phyloP scores from a whole-genome alignment of 2,888 invertebrate genomes.

The Tenthredo scrophulariae region DNA sequence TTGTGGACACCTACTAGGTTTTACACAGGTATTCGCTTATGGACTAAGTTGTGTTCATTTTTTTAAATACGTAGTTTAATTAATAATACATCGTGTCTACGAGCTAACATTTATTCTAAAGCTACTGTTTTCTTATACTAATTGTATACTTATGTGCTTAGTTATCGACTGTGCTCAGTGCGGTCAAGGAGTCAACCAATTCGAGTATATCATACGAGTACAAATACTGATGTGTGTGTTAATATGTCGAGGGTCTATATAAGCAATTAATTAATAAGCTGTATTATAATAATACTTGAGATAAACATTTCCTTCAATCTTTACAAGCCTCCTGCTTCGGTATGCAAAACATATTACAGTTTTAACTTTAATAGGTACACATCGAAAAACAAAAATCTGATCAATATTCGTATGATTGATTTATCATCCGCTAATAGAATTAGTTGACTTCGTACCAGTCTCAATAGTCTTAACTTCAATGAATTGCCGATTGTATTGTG shows the following conservation, averaged over 20 bases:
- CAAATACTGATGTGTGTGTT: conserved; percentile 43
- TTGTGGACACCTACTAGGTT: conserved; percentile 78
- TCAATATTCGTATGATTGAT: conserved; percentile 35
- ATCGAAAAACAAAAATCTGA: neutral
- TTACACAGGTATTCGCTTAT: conserved; percentile 78
- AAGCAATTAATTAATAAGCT: conserved; percentile 23
- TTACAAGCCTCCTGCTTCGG: neutral
- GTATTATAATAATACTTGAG: conserved; percentile 20
- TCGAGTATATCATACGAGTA: conserved; percentile 59
- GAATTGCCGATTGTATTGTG: conserved; percentile 75
- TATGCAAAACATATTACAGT: neutral
- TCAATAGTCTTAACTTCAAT: conserved; percentile 63
- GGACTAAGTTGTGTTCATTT: conserved; percentile 67
- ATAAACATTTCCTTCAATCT: neutral
- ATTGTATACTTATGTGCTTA: conserved; percentile 77
- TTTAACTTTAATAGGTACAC: neutral
- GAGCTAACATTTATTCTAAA: conserved; percentile 77
- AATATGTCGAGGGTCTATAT: conserved; percentile 10
- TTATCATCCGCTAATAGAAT: conserved; percentile 17
- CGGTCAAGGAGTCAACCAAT: conserved; percentile 69
- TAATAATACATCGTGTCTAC: conserved; percentile 77
- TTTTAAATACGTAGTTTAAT: conserved; percentile 77
- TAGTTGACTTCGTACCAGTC: conserved; percentile 53
- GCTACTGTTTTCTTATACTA: conserved; percentile 75
- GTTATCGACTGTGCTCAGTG: conserved; percentile 70